Evolutionary conservation across 2,797 vertebrate genomes (phyloP).

Genomic region (Labroides dimidiatus): DNA sequence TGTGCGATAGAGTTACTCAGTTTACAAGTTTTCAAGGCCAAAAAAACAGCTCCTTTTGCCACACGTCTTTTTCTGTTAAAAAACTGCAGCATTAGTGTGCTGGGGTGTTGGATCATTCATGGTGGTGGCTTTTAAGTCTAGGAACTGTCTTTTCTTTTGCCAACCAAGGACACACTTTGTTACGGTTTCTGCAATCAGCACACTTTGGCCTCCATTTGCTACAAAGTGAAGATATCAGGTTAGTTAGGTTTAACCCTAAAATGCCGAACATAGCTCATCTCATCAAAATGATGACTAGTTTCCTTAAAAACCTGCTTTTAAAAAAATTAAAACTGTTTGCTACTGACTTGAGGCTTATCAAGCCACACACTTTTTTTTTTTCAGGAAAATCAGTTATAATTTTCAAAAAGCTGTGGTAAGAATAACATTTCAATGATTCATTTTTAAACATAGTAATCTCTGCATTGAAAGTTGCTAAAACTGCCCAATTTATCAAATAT

Average conservation of each 20-base stretch:
- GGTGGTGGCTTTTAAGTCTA: constrained; percentile 8
- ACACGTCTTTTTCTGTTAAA: not conserved
- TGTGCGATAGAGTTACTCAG: not conserved
- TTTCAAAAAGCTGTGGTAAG: too few relatives aligned
- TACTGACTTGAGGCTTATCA: too few relatives aligned
- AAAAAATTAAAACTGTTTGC: too few relatives aligned
- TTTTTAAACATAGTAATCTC: too few relatives aligned
- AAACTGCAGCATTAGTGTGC: not conserved
- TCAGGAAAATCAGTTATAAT: too few relatives aligned
- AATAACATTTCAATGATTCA: too few relatives aligned
- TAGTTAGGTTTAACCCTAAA: not conserved
- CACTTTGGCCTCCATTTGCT: not conserved
- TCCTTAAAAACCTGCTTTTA: too few relatives aligned
- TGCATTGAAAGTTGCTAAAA: too few relatives aligned
- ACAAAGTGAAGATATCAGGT: not conserved
- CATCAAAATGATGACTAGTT: too few relatives aligned
- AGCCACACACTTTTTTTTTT: too few relatives aligned
- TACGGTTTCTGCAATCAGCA: not conserved
- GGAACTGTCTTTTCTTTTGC: constrained; percentile 1
- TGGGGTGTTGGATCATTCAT: not conserved
- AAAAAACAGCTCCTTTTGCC: not conserved
- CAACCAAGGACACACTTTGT: constrained; percentile 9
- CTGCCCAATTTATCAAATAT: too few relatives aligned
- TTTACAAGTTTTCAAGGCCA: constrained; percentile 2
- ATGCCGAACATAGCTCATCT: too few relatives aligned